A percentile compares a stretch with the other conserved stretches of the same genome.
phyloP scores from a whole-genome alignment of 2,888 invertebrate species.

The Trichopria drosophilae region DNA sequence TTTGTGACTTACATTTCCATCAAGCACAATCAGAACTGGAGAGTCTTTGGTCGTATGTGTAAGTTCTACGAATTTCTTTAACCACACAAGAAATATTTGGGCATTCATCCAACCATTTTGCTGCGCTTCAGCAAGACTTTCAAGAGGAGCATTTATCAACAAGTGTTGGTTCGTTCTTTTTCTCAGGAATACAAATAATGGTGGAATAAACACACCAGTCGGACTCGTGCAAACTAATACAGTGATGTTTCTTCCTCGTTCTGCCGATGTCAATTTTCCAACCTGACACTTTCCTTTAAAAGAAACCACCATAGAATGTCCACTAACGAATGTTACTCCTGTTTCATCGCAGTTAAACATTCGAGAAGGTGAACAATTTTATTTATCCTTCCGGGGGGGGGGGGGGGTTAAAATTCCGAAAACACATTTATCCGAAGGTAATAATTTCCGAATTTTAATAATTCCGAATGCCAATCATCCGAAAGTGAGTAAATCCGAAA shows the following conservation, averaged over 20 bases:
- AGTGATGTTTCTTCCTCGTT: conserved; percentile 36
- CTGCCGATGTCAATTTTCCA: conserved; percentile 34
- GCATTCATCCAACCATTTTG: conserved; percentile 35
- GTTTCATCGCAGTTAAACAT: too few relatives aligned
- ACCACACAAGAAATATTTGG: conserved; percentile 27
- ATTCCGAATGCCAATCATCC: too few relatives aligned
- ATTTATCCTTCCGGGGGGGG: too few relatives aligned
- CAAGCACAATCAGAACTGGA: conserved; percentile 36
- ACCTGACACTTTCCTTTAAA: conserved; percentile 36
- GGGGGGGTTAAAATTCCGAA: too few relatives aligned
- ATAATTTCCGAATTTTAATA: too few relatives aligned
- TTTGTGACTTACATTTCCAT: conserved; percentile 37
- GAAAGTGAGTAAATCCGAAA: too few relatives aligned
- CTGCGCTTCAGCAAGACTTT: conserved; percentile 25
- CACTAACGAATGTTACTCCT: too few relatives aligned
- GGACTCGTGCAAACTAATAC: conserved; percentile 31
- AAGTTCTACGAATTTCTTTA: conserved; percentile 26
- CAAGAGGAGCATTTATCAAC: conserved; percentile 32
- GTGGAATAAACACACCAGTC: conserved; percentile 28
- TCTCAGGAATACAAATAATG: conserved; percentile 35
- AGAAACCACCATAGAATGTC: too few relatives aligned
- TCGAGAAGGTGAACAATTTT: too few relatives aligned
- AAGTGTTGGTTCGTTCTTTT: conserved; percentile 31
- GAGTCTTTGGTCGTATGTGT: conserved; percentile 28
- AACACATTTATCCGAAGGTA: too few relatives aligned